A percentile compares a stretch with the other conserved stretches of the same genome.
Evolutionary conservation across 2,888 invertebrate species (phyloP).

Genomic region (Lasioglossum zephyrum): DNA sequence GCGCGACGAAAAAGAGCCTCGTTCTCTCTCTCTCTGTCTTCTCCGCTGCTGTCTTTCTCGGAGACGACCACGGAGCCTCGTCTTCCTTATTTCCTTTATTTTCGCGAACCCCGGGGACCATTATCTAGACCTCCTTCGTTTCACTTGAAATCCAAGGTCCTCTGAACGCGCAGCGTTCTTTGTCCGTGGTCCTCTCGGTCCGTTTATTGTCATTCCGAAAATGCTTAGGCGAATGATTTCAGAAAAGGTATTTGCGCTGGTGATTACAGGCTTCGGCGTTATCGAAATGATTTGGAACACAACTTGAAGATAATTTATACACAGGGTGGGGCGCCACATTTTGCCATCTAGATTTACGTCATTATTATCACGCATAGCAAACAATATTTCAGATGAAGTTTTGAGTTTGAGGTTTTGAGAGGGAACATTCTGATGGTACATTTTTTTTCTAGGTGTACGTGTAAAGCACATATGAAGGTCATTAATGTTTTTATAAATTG

Average conservation of each 20-base stretch:
- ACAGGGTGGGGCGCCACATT: too few relatives aligned
- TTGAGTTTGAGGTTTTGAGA: too few relatives aligned
- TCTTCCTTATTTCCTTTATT: constrained; percentile 26
- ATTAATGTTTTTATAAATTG: too few relatives aligned
- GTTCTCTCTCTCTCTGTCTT: background rate
- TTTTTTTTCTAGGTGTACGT: too few relatives aligned
- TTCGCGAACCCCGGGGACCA: constrained; percentile 9
- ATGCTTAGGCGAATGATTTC: constrained; percentile 16
- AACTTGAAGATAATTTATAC: too few relatives aligned
- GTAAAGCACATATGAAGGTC: too few relatives aligned
- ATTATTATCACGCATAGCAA: too few relatives aligned
- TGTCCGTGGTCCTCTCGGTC: constrained; percentile 32
- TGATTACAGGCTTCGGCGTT: too few relatives aligned
- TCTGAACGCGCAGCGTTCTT: constrained; percentile 18
- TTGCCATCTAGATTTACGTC: too few relatives aligned
- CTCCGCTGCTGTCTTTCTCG: background rate
- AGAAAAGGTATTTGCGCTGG: background rate
- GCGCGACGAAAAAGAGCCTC: constrained; percentile 29
- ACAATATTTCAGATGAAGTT: too few relatives aligned
- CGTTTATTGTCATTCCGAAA: background rate
- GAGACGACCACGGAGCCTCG: background rate
- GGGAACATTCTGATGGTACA: too few relatives aligned
- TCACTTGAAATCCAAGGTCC: constrained; percentile 32
- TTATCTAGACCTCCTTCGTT: constrained; percentile 36
- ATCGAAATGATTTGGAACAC: too few relatives aligned